Base-by-base conservation (phyloP, 2,888 invertebrate genomes). In the Hemicrepidius hirtus region DNA sequence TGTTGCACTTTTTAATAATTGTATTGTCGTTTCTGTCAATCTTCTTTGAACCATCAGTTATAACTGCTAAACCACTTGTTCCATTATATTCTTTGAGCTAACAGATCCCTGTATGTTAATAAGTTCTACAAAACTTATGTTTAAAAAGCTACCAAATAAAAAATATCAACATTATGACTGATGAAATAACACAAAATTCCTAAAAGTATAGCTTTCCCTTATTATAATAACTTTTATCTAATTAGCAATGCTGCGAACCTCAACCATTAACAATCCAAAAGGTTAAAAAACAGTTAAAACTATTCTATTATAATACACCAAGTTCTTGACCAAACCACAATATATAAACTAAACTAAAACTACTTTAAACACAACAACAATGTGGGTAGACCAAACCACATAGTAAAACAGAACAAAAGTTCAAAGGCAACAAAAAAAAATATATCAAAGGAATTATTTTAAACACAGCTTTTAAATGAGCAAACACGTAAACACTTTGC, bases 191-290 rank as follows among this genome's bases (percentile, higher is more conserved):
- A 55, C n/a, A 55, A 28, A 16, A 5, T 24, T n/a, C 18, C 37
- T 32, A 66, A 66, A 66, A 55, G 18, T 50, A 64, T 44, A 62
- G 62, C 62, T 46, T 50, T 49, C 49, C 41, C 20, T 64, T 50
- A 50, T 16, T 50, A 46, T 64, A 32, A 49, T 50, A n/a, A n/a
- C n/a, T 50, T 37, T 18, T 35, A 12, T 32, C 49, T 32, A 32
- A 20, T 50, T 37, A 49, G 49, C 50, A 50, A 24, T n/a, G n/a
- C 50, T n/a, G n/a, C 21, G 16, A 40, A 62, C 62, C 50, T 21
- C 50, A 50, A 50, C 50, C 24, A 28, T 50, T 50, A 50, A 50
- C 24, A 50, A 50, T 50, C 12, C 44, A 44, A 9, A 7, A 6
- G 44, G 6, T 18, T 6, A 50, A 50, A 21, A 21, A 10, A 10